A percentile compares a stretch with the other conserved stretches of the same genome.
phyloP scores from a whole-genome alignment of 2,888 invertebrate species.

The Cetonia aurata region DNA sequence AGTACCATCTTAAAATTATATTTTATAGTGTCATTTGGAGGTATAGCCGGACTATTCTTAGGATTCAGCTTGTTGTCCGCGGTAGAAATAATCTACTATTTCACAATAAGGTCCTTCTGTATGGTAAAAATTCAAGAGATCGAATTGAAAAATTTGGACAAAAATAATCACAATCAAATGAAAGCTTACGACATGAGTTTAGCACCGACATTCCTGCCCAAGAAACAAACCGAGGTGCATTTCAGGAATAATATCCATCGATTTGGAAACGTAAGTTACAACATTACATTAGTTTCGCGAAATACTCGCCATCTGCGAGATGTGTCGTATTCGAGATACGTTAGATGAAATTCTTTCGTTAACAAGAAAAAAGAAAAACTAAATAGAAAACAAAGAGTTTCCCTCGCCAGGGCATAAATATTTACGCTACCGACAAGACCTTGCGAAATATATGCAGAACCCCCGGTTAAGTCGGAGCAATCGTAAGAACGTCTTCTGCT shows the following conservation, averaged over 20 bases:
- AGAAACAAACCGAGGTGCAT: background rate
- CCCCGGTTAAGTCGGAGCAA: slow-evolving; percentile 15
- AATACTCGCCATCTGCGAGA: background rate
- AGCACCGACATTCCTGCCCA: slow-evolving; percentile 60
- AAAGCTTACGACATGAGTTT: slow-evolving; percentile 63
- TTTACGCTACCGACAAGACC: slow-evolving; percentile 28
- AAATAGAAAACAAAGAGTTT: slow-evolving; percentile 16
- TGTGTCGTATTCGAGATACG: no score
- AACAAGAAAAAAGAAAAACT: slow-evolving; percentile 11
- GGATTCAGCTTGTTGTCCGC: slow-evolving; percentile 84
- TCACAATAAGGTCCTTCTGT: slow-evolving; percentile 78
- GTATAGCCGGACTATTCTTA: slow-evolving; percentile 76
- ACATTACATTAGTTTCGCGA: slow-evolving; percentile 3
- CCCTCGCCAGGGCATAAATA: slow-evolving; percentile 22
- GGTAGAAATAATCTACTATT: slow-evolving; percentile 83
- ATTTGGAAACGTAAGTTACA: slow-evolving; percentile 47
- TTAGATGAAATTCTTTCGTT: no score
- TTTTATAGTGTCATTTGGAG: slow-evolving; percentile 74
- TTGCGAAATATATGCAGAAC: slow-evolving; percentile 28
- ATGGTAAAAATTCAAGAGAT: slow-evolving; percentile 70
- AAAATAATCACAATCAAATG: slow-evolving; percentile 63
- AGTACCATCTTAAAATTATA: background rate
- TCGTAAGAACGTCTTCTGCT: slow-evolving; percentile 13
- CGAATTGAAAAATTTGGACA: slow-evolving; percentile 67
- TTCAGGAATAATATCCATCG: slow-evolving; percentile 32